Conservation (phyloP, 2,888 invertebrate genomes). For the Phania funesta region DNA sequence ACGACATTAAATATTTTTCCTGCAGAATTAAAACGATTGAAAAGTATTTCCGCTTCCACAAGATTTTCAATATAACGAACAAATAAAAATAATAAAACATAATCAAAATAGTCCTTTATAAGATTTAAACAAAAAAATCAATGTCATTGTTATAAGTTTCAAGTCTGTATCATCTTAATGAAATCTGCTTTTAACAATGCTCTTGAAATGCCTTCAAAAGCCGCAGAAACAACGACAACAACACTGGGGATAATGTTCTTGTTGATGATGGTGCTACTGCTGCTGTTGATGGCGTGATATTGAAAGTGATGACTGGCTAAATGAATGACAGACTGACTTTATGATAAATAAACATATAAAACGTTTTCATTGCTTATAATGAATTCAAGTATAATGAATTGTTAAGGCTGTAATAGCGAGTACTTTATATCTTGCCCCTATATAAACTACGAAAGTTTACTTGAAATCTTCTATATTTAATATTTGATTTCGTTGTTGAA, state of each 20-base stretch:
- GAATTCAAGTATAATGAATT: slow-evolving; percentile 3
- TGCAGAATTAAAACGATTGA: slow-evolving; percentile 18
- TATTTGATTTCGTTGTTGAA: neutral
- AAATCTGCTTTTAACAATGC: slow-evolving; percentile 58
- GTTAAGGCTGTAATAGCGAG: neutral
- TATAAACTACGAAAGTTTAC: neutral
- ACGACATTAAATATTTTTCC: neutral
- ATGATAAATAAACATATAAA: slow-evolving; percentile 1
- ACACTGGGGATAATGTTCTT: neutral
- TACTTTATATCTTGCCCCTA: neutral
- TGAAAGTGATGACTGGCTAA: slow-evolving; percentile 6
- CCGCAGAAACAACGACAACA: slow-evolving; percentile 9
- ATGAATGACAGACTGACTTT: neutral
- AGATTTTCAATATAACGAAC: slow-evolving; percentile 12
- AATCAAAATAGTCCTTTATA: slow-evolving; percentile 17
- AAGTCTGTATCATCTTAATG: slow-evolving; percentile 48
- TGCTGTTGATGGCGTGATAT: slow-evolving; percentile 11
- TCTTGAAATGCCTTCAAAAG: slow-evolving; percentile 46
- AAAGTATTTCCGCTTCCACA: slow-evolving; percentile 35
- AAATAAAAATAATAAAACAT: slow-evolving; percentile 13
- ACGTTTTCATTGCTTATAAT: slow-evolving; percentile 1
- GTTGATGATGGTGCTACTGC: neutral
- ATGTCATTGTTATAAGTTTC: slow-evolving; percentile 40
- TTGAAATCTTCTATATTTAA: neutral
- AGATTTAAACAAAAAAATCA: slow-evolving; percentile 45